Evolutionary conservation across 2,888 invertebrate species (phyloP).

Genomic region (Cataglyphis altisquamis): DNA sequence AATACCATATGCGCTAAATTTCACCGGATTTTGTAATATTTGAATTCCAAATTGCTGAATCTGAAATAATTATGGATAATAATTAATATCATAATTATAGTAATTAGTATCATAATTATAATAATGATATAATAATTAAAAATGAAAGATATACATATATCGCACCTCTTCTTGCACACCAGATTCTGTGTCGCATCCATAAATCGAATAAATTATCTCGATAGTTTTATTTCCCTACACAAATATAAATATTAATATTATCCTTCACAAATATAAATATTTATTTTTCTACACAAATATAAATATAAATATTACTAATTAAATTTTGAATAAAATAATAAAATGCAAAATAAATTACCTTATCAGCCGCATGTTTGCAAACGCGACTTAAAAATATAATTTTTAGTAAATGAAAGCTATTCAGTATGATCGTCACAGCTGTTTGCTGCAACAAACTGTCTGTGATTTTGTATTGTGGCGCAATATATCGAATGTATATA

Average conservation of each 20-base stretch:
- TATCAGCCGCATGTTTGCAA: conserved; percentile 35
- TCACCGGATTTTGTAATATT: conserved; percentile 40
- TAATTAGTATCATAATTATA: background rate
- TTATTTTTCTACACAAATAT: conserved; percentile 31
- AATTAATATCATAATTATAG: background rate
- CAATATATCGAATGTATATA: conserved; percentile 18
- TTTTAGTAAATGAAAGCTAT: background rate
- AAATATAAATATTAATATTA: conserved; percentile 11
- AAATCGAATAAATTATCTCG: conserved; percentile 43
- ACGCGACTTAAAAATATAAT: background rate
- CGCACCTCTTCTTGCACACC: conserved; percentile 60
- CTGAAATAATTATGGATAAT: conserved; percentile 14
- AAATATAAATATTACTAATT: background rate
- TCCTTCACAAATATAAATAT: conserved; percentile 44
- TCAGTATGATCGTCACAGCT: rapidly evolving
- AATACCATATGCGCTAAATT: conserved; percentile 17
- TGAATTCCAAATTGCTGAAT: conserved; percentile 64
- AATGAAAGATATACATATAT: background rate
- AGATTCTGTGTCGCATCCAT: background rate
- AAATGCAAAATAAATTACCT: conserved; percentile 42
- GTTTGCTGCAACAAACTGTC: background rate
- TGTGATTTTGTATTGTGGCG: background rate
- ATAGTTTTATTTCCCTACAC: conserved; percentile 45
- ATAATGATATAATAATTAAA: background rate
- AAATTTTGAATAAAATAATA: background rate